Evolutionary conservation across 2,797 vertebrate species (phyloP).

Genomic region (Acrocephalus scirpaceus): DNA sequence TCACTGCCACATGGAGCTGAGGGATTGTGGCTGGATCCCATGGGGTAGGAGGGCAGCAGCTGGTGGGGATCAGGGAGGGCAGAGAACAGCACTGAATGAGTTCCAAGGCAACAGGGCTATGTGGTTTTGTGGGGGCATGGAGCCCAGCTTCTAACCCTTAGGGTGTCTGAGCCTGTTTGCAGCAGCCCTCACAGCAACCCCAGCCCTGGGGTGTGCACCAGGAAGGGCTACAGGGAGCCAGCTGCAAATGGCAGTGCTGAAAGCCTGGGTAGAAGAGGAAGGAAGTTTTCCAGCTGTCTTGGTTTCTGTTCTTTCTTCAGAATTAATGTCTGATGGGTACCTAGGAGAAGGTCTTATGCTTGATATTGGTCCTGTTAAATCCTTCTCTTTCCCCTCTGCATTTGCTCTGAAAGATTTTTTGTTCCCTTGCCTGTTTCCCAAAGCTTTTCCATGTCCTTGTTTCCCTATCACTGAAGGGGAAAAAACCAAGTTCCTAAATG

Average conservation of each 20-base stretch:
- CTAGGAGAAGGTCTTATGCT: neutral
- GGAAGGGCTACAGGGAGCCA: neutral
- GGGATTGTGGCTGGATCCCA: neutral
- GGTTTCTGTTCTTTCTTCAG: neutral
- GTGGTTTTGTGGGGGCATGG: neutral
- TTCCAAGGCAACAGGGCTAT: neutral
- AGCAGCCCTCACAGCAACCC: neutral
- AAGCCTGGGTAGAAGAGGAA: neutral
- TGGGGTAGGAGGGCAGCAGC: neutral
- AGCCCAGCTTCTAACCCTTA: neutral
- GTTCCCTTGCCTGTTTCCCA: neutral
- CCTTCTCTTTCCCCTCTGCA: neutral
- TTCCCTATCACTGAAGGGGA: neutral
- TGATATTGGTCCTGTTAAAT: neutral
- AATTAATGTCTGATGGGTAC: neutral
- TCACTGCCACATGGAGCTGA: neutral
- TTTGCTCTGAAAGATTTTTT: neutral
- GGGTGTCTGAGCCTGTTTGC: neutral
- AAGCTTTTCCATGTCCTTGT: neutral
- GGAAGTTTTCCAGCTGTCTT: neutral
- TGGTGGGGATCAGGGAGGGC: neutral
- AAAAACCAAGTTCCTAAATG: neutral
- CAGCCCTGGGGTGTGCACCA: neutral
- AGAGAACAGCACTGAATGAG: neutral
- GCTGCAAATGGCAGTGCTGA: neutral